phyloP scores from a whole-genome alignment of 2,888 invertebrate genomes.

The Microctonus brassicae region DNA sequence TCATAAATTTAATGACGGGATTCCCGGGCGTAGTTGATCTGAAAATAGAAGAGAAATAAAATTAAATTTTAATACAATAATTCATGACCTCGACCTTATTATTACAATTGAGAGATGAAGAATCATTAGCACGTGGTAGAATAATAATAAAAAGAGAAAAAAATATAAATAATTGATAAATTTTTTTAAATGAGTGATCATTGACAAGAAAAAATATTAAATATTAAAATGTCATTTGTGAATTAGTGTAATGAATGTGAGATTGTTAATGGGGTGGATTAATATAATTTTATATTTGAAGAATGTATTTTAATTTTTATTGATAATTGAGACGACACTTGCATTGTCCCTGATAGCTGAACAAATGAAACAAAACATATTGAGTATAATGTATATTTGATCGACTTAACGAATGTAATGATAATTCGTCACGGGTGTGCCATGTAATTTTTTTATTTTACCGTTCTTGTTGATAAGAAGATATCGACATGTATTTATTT shows the following conservation, averaged over 20 bases:
- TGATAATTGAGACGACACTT: not conserved
- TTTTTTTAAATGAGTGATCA: not conserved
- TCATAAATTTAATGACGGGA: not conserved
- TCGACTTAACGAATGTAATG: not conserved
- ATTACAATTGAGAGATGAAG: not conserved
- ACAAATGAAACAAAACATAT: not conserved
- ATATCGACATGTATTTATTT: not conserved
- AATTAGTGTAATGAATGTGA: conserved; percentile 40
- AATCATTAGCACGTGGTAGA: not conserved
- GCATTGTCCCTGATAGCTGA: not conserved
- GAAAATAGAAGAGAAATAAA: not conserved
- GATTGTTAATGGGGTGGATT: conserved; percentile 43
- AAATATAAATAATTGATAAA: not conserved
- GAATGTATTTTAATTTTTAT: not conserved
- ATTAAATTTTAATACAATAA: not conserved
- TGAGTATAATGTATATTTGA: not conserved
- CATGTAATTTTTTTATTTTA: not conserved
- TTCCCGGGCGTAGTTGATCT: not conserved
- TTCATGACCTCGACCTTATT: not conserved
- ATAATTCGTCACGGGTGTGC: conserved; percentile 13
- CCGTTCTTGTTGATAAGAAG: not conserved
- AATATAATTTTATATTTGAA: conserved; percentile 32
- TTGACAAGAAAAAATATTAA: not conserved
- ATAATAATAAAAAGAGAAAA: not conserved
- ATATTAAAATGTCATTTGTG: conserved; percentile 27